Conservation (phyloP, 2,888 invertebrate genomes). For the Cheilosia urbana region DNA sequence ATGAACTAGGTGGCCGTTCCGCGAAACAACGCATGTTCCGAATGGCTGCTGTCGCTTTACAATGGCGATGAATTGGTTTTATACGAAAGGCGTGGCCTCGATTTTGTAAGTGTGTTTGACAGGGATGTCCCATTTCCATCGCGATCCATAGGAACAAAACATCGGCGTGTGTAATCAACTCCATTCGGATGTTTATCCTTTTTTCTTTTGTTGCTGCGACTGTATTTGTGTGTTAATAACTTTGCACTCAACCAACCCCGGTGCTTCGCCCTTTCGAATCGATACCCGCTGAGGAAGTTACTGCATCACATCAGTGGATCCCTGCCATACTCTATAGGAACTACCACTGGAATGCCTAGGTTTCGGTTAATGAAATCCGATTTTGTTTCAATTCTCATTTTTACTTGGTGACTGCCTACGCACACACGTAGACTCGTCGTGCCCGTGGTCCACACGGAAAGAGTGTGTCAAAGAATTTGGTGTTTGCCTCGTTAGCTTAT, state of each 20-base stretch:
- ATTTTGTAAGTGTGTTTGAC: slow-evolving; percentile 1
- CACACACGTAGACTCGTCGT: slow-evolving; percentile 64
- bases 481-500: slow-evolving; percentile 73
- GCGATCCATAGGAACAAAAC: slow-evolving; percentile 46
- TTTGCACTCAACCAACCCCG: slow-evolving; percentile 72
- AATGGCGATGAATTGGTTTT: slow-evolving; percentile 59
- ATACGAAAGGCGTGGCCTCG: slow-evolving; percentile 49
- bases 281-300: slow-evolving; percentile 64
- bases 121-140: slow-evolving; percentile 29
- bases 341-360: slow-evolving; percentile 51
- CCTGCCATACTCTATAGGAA: slow-evolving; percentile 13
- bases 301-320: slow-evolving; percentile 51
- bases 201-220: slow-evolving; percentile 25
- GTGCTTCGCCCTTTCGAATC: slow-evolving; percentile 45
- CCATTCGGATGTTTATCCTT: slow-evolving; percentile 47
- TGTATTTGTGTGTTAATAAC: slow-evolving; percentile 74
- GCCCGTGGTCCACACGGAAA: slow-evolving; percentile 60
- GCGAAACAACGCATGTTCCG: slow-evolving; percentile 70
- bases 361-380: slow-evolving; percentile 73
- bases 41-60: slow-evolving; percentile 62
- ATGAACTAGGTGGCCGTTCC: slow-evolving; percentile 51
- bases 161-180: slow-evolving; percentile 52
- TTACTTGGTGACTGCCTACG: slow-evolving; percentile 63
- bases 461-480: slow-evolving; percentile 61
- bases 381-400: slow-evolving; percentile 73